phyloP scores from a whole-genome alignment of 2,797 vertebrate genomes.

The Bradypodion ventrale region DNA sequence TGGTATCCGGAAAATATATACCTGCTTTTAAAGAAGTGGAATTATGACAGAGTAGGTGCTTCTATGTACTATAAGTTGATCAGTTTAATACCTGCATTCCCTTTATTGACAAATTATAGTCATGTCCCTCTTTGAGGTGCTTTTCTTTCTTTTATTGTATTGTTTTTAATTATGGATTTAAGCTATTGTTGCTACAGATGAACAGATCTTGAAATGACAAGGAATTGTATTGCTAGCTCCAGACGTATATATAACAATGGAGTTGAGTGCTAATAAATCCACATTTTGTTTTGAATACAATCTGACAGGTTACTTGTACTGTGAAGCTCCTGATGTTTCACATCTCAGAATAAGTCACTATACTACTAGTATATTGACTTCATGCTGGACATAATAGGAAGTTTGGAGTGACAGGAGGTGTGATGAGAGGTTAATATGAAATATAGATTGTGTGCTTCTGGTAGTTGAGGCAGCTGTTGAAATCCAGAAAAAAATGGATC shows the following conservation, averaged over 20 bases:
- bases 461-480: constrained; percentile 44
- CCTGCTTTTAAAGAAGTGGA: constrained; percentile 23
- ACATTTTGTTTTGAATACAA: constrained; percentile 22
- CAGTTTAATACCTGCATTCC: constrained; percentile 36
- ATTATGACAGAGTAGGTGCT: neutral
- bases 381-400: constrained; percentile 26
- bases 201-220: constrained; percentile 39
- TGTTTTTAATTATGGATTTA: constrained; percentile 37
- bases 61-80: constrained; percentile 40
- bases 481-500: constrained; percentile 35
- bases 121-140: constrained; percentile 8
- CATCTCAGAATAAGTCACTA: constrained; percentile 27
- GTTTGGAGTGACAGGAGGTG: constrained; percentile 27
- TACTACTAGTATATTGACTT: constrained; percentile 27
- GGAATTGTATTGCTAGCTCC: constrained; percentile 24
- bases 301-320: constrained; percentile 30
- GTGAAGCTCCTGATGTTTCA: constrained; percentile 17
- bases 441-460: constrained; percentile 20
- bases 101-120: constrained; percentile 21
- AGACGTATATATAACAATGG: constrained; percentile 40
- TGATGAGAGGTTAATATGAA: constrained; percentile 41
- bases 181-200: constrained; percentile 23
- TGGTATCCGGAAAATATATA: neutral
- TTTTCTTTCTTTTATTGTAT: neutral
- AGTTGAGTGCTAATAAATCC: constrained; percentile 42